These are phyloP conservation scores for Epicauta chinensis DNA, from an alignment of 1,140 invertebrate genomes.

Conservation along the genomic window DNA sequence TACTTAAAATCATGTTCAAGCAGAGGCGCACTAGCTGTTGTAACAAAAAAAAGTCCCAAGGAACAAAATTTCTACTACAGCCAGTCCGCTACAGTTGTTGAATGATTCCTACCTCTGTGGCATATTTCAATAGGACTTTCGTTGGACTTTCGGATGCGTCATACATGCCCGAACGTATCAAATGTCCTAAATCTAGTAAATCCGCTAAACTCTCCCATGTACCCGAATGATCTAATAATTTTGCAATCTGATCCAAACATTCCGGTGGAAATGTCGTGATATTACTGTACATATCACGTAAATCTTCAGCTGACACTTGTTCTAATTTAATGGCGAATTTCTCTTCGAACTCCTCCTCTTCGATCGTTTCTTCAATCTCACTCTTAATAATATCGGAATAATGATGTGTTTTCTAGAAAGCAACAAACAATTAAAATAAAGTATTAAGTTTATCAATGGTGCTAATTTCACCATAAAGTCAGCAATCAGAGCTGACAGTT, in stretches of 20 bases:
- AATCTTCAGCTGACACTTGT: constrained; percentile 15
- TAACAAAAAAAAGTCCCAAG: too few relatives aligned
- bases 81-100: too few relatives aligned
- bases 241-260: constrained; percentile 28
- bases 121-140: constrained; percentile 25
- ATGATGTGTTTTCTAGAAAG: constrained; percentile 17
- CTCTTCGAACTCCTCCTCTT: constrained; percentile 27
- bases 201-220: constrained; percentile 29
- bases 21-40: too few relatives aligned
- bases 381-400: constrained; percentile 23
- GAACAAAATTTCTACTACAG: too few relatives aligned
- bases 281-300: constrained; percentile 22
- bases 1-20: too few relatives aligned
- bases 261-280: constrained; percentile 18
- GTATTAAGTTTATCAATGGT: not conserved
- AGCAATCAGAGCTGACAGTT: constrained; percentile 22
- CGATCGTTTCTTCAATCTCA: constrained; percentile 20
- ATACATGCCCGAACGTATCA: constrained; percentile 24
- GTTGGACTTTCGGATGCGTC: constrained; percentile 19
- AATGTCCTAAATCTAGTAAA: constrained; percentile 30
- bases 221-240: constrained; percentile 27
- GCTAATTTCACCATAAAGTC: constrained; percentile 27
- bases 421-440: not conserved
- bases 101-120: constrained; percentile 26
- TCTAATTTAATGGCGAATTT: constrained; percentile 22